phyloP scores from a whole-genome alignment of 2,113 vertebrate genomes.

The Bufo bufo region DNA sequence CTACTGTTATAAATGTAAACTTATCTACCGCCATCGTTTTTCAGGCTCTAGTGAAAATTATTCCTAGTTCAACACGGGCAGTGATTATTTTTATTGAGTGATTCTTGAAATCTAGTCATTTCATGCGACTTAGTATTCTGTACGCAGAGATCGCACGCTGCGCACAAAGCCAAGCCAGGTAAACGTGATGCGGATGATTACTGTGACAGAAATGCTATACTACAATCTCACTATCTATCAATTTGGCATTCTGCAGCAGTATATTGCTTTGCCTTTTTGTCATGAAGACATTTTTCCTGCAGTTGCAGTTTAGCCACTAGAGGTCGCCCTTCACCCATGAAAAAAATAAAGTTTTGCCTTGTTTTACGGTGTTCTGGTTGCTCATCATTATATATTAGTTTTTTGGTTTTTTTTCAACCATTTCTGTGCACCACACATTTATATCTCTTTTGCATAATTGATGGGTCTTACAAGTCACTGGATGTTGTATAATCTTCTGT shows the following conservation, averaged over 20 bases:
- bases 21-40: no score
- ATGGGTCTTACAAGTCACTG: neutral
- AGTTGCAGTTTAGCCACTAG: constrained; percentile 58
- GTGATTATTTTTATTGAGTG: no score
- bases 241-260: neutral
- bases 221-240: no score
- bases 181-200: no score
- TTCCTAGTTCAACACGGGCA: no score
- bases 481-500: neutral
- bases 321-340: constrained; percentile 60
- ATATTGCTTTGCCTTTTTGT: neutral
- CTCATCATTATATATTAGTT: neutral
- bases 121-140: no score
- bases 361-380: neutral
- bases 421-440: neutral
- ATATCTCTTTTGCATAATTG: neutral
- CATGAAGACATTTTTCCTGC: neutral
- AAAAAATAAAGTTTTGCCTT: neutral
- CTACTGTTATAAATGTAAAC: no score
- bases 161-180: no score
- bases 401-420: neutral
- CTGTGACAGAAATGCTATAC: no score
- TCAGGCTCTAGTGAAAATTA: no score
- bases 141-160: no score
- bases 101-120: no score